Evolutionary conservation across 2,797 vertebrate genomes (phyloP).

Genomic region (Acipenser transmontanus): DNA sequence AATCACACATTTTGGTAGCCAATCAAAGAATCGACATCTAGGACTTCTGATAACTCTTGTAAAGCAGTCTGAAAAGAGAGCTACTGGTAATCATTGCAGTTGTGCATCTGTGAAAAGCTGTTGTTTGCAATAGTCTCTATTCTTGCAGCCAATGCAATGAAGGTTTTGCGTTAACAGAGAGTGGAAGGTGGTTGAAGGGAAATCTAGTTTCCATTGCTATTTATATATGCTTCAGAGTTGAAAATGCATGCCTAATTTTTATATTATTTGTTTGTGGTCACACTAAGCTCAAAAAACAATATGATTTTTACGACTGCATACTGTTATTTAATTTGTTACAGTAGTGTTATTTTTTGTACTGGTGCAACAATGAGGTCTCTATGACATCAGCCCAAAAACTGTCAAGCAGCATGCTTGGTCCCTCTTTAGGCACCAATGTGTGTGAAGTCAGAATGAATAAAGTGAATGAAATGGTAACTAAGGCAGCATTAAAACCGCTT

Average conservation of each 20-base stretch:
- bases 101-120: constrained; percentile 43
- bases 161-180: too few species aligned
- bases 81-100: constrained; percentile 25
- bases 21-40: too few species aligned
- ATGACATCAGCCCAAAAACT: not conserved
- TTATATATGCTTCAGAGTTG: not conserved
- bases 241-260: not conserved
- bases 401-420: constrained; percentile 1
- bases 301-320: not conserved
- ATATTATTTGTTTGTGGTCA: not conserved
- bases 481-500: not conserved
- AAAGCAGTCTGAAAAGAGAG: constrained; percentile 29
- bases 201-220: too few species aligned
- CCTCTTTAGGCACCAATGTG: not conserved
- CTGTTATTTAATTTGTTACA: not conserved
- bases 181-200: too few species aligned
- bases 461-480: not conserved
- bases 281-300: not conserved
- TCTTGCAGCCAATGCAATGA: constrained; percentile 26
- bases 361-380: not conserved
- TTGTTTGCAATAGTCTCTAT: constrained; percentile 18
- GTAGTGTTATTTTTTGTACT: not conserved
- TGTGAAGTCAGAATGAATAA: not conserved
- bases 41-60: not conserved
- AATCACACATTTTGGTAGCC: too few species aligned